A percentile compares a stretch with the other conserved stretches of the same genome.
These are phyloP conservation scores for Apteryx owenii DNA, from an alignment of 2,113 vertebrate species.

Conservation along the genomic window DNA sequence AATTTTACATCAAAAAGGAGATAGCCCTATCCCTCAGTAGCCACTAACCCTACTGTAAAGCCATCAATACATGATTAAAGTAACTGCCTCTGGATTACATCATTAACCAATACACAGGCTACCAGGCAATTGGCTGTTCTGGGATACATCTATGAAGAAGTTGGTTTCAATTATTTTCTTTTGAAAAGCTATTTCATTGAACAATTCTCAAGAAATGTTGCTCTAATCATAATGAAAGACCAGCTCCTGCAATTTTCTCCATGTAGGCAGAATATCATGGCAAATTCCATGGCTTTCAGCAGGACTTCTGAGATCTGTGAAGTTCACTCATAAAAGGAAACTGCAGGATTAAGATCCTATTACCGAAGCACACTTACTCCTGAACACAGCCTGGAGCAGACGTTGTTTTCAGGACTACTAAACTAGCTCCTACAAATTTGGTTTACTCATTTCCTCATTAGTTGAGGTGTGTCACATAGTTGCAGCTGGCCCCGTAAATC, in stretches of 20 bases:
- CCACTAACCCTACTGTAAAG: background rate
- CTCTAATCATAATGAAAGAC: background rate
- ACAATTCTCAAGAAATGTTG: background rate
- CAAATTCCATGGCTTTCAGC: background rate
- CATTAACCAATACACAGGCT: background rate
- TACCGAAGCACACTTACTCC: background rate
- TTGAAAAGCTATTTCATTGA: background rate
- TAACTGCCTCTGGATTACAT: fast-evolving
- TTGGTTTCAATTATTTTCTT: background rate
- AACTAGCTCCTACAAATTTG: background rate
- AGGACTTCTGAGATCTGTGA: background rate
- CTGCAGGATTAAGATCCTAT: background rate
- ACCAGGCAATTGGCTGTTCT: background rate
- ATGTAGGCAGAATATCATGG: background rate
- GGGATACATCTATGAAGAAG: fast-evolving
- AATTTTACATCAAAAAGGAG: background rate
- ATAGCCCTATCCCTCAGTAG: background rate
- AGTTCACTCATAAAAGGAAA: background rate
- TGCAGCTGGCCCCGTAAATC: background rate
- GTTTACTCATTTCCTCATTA: background rate
- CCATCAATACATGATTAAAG: background rate
- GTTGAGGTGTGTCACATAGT: background rate
- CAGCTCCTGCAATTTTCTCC: background rate
- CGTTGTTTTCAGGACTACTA: background rate
- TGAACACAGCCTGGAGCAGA: background rate